A percentile compares a stretch with the other conserved stretches of the same genome.
phyloP scores from a whole-genome alignment of 2,888 invertebrate species.

The Phyllotreta striolata region DNA sequence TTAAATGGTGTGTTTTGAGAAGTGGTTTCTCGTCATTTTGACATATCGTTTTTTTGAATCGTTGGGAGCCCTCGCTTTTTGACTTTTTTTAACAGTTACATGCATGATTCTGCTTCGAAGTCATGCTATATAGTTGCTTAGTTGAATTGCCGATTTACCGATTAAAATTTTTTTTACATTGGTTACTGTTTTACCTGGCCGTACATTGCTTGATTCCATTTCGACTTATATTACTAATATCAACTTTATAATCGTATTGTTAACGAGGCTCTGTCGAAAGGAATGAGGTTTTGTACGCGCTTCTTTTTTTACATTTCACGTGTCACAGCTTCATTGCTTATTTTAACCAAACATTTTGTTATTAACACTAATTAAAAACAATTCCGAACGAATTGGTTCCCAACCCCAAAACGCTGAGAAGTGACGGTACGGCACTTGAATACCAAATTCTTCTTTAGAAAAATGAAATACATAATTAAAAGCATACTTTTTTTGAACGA shows the following conservation, averaged over 20 bases:
- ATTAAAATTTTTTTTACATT: constrained; percentile 36
- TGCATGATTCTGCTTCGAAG: constrained; percentile 57
- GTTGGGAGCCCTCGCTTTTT: constrained; percentile 58
- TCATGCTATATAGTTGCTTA: constrained; percentile 52
- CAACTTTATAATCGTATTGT: neutral
- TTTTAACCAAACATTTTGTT: constrained; percentile 58
- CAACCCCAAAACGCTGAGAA: constrained; percentile 49
- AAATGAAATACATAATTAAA: constrained; percentile 36
- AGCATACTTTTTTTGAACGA: constrained; percentile 33
- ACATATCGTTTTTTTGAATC: constrained; percentile 46
- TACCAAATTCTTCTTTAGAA: constrained; percentile 53
- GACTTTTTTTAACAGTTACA: constrained; percentile 49
- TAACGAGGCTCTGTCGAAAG: constrained; percentile 7
- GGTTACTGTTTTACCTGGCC: constrained; percentile 31
- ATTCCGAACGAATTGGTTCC: constrained; percentile 52
- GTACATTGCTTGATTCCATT: constrained; percentile 28
- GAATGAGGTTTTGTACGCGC: constrained; percentile 32
- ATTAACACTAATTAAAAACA: constrained; percentile 56
- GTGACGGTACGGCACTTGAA: constrained; percentile 60
- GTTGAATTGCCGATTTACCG: constrained; percentile 42
- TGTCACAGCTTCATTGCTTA: constrained; percentile 56
- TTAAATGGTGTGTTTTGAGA: neutral
- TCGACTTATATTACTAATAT: neutral
- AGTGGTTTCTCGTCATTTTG: constrained; percentile 43
- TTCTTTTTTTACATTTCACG: constrained; percentile 35